phyloP scores from a whole-genome alignment of 2,797 vertebrate species.

The Pteronotus mesoamericanus region DNA sequence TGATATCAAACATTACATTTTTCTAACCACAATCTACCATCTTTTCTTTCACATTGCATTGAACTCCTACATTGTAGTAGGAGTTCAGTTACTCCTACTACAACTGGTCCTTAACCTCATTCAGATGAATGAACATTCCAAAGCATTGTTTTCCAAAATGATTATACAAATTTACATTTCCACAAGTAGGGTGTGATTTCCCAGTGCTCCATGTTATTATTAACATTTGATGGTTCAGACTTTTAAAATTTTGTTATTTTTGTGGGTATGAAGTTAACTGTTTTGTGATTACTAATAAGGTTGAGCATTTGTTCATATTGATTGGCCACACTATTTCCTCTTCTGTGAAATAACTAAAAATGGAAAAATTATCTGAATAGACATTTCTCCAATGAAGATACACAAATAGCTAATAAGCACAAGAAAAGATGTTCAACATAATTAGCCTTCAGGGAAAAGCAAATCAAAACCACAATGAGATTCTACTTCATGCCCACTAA shows the following conservation, averaged over 20 bases:
- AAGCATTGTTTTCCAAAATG: constrained; percentile 5
- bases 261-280: neutral
- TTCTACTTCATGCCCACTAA: neutral
- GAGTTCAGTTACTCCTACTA: neutral
- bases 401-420: too few species aligned
- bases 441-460: too few species aligned
- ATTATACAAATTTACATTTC: neutral
- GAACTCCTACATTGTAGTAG: too few species aligned
- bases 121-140: neutral
- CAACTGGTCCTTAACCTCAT: neutral
- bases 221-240: neutral
- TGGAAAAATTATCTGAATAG: neutral
- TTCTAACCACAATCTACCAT: neutral
- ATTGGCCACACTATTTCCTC: neutral
- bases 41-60: neutral
- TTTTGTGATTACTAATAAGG: neutral
- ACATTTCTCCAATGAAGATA: too few species aligned
- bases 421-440: too few species aligned
- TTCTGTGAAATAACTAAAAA: neutral
- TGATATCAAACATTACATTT: neutral
- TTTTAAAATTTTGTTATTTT: neutral
- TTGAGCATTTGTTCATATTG: neutral
- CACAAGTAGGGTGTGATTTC: neutral
- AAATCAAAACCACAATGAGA: constrained; percentile 23
- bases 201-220: neutral